Evolutionary conservation across 2,888 invertebrate species (phyloP).

Genomic region (Brenthis daphne): DNA sequence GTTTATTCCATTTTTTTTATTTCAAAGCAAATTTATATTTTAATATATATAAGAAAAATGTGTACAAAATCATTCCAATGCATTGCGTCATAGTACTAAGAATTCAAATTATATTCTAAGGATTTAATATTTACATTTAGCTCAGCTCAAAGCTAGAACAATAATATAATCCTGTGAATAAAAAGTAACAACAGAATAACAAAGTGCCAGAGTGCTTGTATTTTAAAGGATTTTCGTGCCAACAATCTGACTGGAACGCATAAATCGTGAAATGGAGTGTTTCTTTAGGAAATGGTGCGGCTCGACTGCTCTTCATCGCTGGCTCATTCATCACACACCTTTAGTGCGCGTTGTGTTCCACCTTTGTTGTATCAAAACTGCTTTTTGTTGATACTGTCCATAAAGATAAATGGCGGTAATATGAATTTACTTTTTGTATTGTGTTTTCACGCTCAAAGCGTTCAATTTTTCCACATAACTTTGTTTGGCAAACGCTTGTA

Average conservation of each 20-base stretch:
- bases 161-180: constrained; percentile 10
- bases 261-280: constrained; percentile 37
- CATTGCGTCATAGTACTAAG: too few species aligned
- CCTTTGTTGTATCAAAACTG: constrained; percentile 35
- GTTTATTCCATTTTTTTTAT: too few species aligned
- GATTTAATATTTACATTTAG: too few species aligned
- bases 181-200: constrained; percentile 30
- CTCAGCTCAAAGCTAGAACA: too few species aligned
- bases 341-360: constrained; percentile 30
- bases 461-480: too few species aligned
- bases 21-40: too few species aligned
- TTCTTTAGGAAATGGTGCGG: constrained; percentile 35
- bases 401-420: constrained; percentile 11
- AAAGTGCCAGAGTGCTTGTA: constrained; percentile 28
- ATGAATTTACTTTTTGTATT: constrained; percentile 11
- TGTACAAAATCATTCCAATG: too few species aligned
- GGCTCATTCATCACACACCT: constrained; percentile 39
- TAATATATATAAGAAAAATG: too few species aligned
- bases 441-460: not conserved
- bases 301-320: constrained; percentile 34
- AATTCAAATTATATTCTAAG: too few species aligned
- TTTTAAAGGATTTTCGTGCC: constrained; percentile 53
- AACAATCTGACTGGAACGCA: constrained; percentile 39
- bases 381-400: constrained; percentile 25
- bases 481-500: too few species aligned